These are phyloP conservation scores for Gadus chalcogrammus DNA, from an alignment of 2,113 vertebrate species.

Conservation along the genomic window DNA sequence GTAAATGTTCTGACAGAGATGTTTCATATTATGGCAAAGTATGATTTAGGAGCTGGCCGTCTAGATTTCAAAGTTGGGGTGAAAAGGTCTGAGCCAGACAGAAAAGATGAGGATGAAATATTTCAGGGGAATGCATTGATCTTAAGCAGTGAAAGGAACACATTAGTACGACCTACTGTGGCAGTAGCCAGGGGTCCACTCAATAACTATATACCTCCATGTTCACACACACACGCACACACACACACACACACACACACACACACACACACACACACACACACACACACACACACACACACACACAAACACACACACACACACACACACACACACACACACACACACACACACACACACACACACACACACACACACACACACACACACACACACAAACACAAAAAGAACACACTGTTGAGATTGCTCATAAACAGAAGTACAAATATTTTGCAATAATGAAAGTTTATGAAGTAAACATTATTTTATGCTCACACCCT, in stretches of 20 bases:
- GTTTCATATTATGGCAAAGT: too few species aligned
- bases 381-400: conserved; percentile 1
- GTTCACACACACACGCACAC: conserved; percentile 40
- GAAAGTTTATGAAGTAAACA: not conserved
- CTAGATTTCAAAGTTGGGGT: not conserved
- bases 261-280: conserved; percentile 5
- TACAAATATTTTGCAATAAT: not conserved
- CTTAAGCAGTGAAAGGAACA: conserved; percentile 80
- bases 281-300: not conserved
- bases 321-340: not conserved
- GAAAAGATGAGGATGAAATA: conserved; percentile 3
- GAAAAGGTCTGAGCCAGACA: not conserved
- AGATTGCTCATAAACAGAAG: not conserved
- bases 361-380: conserved; percentile 23
- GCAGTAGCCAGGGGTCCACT: conserved; percentile 74
- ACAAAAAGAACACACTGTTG: not conserved
- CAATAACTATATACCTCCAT: conserved; percentile 57
- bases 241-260: conserved; percentile 1
- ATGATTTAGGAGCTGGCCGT: too few species aligned
- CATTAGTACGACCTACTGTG: conserved; percentile 84
- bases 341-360: not conserved
- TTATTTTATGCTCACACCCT: too few species aligned
- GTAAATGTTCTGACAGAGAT: too few species aligned
- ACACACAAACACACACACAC: not conserved
- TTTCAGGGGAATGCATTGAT: conserved; percentile 56